These are phyloP conservation scores for Danaus melanippus DNA, from an alignment of 1,140 invertebrate genomes.

Conservation along the genomic window DNA sequence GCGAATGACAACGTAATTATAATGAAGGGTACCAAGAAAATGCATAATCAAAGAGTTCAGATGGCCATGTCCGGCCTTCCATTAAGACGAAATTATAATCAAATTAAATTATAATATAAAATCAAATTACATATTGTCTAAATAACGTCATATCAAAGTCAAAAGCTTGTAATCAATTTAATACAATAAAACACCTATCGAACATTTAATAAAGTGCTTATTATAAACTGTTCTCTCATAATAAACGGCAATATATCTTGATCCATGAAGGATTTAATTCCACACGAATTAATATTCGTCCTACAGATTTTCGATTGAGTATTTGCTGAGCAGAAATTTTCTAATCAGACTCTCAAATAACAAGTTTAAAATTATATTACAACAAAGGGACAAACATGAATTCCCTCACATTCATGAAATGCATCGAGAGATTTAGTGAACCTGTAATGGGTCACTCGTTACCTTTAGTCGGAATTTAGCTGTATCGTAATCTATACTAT, in stretches of 20 bases:
- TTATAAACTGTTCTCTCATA: background rate
- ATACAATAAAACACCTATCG: constrained; percentile 10
- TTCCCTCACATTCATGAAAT: too few relatives aligned
- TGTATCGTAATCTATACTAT: too few relatives aligned
- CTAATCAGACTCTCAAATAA: background rate
- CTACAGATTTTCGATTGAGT: too few relatives aligned
- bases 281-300: too few relatives aligned
- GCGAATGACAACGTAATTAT: constrained; percentile 55
- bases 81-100: constrained; percentile 47
- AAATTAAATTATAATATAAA: constrained; percentile 46
- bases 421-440: too few relatives aligned
- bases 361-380: too few relatives aligned
- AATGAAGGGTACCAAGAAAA: constrained; percentile 38
- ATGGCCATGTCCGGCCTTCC: constrained; percentile 31
- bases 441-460: too few relatives aligned
- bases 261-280: too few relatives aligned
- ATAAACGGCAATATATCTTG: too few relatives aligned
- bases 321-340: too few relatives aligned
- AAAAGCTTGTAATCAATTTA: constrained; percentile 8
- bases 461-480: too few relatives aligned
- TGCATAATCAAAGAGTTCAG: constrained; percentile 36
- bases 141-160: constrained; percentile 19
- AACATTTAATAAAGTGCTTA: constrained; percentile 4
- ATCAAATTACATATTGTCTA: constrained; percentile 32
- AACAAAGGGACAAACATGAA: too few relatives aligned